Evolutionary conservation across 2,113 vertebrate species (phyloP), one percentile per base, ranked within the genome.

Genomic region (Limanda limanda): DNA sequence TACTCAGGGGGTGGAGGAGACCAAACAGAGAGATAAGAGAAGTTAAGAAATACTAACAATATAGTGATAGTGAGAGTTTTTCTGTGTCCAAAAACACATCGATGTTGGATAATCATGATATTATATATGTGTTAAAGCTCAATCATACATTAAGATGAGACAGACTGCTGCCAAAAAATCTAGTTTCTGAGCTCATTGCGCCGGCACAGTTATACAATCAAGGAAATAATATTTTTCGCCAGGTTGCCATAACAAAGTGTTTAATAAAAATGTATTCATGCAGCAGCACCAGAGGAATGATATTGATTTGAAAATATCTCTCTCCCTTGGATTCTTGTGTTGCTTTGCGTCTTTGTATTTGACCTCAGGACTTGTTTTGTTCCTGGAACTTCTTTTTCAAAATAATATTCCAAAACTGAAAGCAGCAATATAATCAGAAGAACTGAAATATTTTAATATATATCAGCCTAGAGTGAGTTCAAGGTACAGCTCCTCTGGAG

Each of bases 371-470:
- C 13, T 51, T 51, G 17, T 51, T 51, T 20, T 31, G 31, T 31
- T 31, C 31, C 31, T 31, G 6, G 31, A 31, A 6, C 31, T 31
- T 31, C 1, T 51, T 51, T 51, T 6, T 20, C 5, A 7, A 51
- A 51, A 18, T 51, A 18, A 20, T 9, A 51, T 31, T n/a, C n/a
- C 1, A 25, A 15, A 55, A 23, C n/a, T 23, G 13, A 8, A n/a
- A 23, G 51, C 57, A 57, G 65, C 11, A 61, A 57, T 70, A 64
- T 55, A 58, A 68, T 27, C 24, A 18, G 20, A 11, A 54, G 47
- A 79, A 31, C 31, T 31, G 31, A 31, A 31, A 31, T 31, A 31
- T 7, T 31, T 31, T 1, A 8, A 31, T 31, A 31, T 31, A 68
- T 35, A 48, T 10, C 5, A 45, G 35, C 68, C 59, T 18, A 52